These are phyloP conservation scores for Trypoxylus dichotomus DNA, from an alignment of 1,140 invertebrate genomes.

Conservation along the genomic window DNA sequence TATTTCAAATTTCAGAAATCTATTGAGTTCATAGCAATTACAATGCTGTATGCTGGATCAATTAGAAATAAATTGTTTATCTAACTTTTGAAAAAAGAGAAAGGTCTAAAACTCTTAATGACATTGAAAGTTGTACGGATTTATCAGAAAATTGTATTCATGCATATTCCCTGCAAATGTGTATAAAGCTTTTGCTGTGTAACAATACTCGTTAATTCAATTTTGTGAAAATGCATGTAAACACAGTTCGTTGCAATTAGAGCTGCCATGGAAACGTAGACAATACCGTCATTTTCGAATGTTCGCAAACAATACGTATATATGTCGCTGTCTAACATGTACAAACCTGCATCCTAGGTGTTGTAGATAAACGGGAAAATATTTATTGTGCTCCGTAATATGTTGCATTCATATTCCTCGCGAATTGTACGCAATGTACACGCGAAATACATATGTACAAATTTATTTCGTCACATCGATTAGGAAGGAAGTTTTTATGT, in stretches of 20 bases:
- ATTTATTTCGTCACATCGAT: too few species aligned
- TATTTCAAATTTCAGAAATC: too few species aligned
- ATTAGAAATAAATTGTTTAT: too few species aligned
- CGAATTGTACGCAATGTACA: too few species aligned
- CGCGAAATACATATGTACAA: too few species aligned
- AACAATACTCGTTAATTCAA: constrained; percentile 6
- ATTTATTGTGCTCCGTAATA: not conserved
- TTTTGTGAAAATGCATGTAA: constrained; percentile 7
- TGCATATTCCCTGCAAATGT: not conserved
- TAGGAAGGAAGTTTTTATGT: too few species aligned
- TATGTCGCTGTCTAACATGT: constrained; percentile 1
- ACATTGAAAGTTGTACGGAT: not conserved
- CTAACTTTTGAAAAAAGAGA: too few species aligned
- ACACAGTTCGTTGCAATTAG: constrained; percentile 14
- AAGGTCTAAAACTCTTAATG: not conserved
- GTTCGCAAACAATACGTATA: not conserved
- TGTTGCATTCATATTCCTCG: not conserved
- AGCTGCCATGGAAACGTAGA: not conserved
- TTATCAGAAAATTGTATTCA: constrained; percentile 1
- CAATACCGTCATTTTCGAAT: not conserved
- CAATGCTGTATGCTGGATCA: too few species aligned
- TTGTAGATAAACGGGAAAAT: not conserved
- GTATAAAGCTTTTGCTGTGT: not conserved
- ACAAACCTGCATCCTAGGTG: not conserved
- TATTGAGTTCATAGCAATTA: too few species aligned